Evolutionary conservation across 2,797 vertebrate species (phyloP).

Genomic region (Squalus acanthias): DNA sequence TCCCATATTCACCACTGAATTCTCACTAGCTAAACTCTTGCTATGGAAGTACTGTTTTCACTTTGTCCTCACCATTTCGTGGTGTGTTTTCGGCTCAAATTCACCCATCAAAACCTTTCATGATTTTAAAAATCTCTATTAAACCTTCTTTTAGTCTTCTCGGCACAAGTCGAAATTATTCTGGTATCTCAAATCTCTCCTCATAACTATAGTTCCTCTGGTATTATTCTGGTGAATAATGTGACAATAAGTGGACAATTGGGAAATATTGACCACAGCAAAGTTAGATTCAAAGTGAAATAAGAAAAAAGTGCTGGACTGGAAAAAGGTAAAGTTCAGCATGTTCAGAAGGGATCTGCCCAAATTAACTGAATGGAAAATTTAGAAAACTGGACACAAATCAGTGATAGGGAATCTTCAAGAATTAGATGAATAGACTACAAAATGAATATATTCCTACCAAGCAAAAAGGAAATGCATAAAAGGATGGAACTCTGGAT

Average conservation of each 20-base stretch:
- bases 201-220: neutral
- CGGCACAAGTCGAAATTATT: neutral
- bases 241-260: neutral
- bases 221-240: neutral
- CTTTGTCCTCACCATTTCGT: too few relatives aligned
- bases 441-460: too few relatives aligned
- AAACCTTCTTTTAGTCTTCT: neutral
- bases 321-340: neutral
- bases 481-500: too few relatives aligned
- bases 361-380: neutral
- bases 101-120: neutral
- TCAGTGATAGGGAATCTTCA: neutral
- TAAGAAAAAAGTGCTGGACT: neutral
- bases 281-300: neutral
- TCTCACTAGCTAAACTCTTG: too few relatives aligned
- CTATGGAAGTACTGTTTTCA: neutral
- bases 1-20: too few relatives aligned
- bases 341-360: neutral
- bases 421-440: too few relatives aligned
- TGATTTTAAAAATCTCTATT: neutral
- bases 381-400: neutral
- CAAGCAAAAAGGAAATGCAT: neutral
- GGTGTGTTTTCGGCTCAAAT: neutral
- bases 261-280: neutral
- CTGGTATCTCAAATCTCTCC: neutral